These are phyloP conservation scores for Asteroscopus sphinx DNA, from an alignment of 2,888 invertebrate genomes.

Conservation along the genomic window DNA sequence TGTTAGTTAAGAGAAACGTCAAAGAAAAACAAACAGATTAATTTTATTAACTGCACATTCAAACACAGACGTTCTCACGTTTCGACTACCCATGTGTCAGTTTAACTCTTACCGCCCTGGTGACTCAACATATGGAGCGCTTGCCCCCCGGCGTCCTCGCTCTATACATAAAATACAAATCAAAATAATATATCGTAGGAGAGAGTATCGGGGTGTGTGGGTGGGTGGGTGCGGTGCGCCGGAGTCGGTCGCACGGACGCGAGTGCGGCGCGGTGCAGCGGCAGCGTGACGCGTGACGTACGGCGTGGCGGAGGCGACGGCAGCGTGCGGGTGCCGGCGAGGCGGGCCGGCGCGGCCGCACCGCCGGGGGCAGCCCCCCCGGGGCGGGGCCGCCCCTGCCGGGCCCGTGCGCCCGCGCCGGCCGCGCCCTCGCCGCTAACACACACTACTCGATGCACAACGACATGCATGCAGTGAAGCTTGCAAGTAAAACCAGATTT, in stretches of 20 bases:
- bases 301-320: constrained; percentile 62
- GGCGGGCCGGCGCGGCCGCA: constrained; percentile 57
- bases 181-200: constrained; percentile 89
- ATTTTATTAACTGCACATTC: constrained; percentile 87
- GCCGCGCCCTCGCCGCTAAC: constrained; percentile 68
- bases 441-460: constrained; percentile 87
- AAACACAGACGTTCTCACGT: constrained; percentile 90
- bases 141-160: constrained; percentile 97
- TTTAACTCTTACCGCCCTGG: constrained; percentile 97
- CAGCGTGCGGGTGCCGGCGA: constrained; percentile 58
- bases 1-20: constrained; percentile 89
- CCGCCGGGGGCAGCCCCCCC: constrained; percentile 50
- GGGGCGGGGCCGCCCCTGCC: constrained; percentile 61
- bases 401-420: constrained; percentile 63
- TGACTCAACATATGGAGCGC: constrained; percentile 96
- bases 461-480: constrained; percentile 89
- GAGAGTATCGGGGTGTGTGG: constrained; percentile 87
- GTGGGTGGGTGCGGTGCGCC: constrained; percentile 79
- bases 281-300: constrained; percentile 66
- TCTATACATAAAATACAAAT: constrained; percentile 93
- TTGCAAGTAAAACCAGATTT: constrained; percentile 89
- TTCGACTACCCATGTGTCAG: constrained; percentile 88
- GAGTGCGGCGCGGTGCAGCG: constrained; percentile 62
- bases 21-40: constrained; percentile 89
- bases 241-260: constrained; percentile 64